Evolutionary conservation across 2,113 vertebrate genomes (phyloP), one percentile per base, ranked within the genome.

Genomic region (Eulacestoma nigropectus): DNA sequence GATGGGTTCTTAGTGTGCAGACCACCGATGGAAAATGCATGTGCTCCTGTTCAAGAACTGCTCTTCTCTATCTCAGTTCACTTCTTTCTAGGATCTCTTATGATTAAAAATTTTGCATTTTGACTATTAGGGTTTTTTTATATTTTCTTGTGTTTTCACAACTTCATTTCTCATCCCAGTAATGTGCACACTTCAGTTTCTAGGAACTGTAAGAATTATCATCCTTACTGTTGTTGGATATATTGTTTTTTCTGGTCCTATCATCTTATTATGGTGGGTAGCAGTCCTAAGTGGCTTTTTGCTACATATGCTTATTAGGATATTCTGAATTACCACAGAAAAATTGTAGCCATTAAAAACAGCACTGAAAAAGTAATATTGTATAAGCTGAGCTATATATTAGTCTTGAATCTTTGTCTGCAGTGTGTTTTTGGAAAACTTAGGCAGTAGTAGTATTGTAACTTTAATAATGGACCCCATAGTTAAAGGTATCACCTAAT

Each of bases 391-490:
- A 75, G 33, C 33, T 53, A 1, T 27, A 4, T 3, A 1, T n/a
- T 6, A 39, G 37, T 27, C 29, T 67, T 27, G 19, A 41, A 7
- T 73, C 62, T 44, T 72, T 2, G 1, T 21, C 70, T 64, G 33
- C 5, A 5, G 22, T 37, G 9, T 65, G 3, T 20, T 84, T 83
- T 80, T 79, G 30, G 49, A 55, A 59, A 9, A 26, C 4, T 4
- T 60, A 4, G 8, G 8, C 1, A 0, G 5, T 35, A 13, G 8
- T 1, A 1, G 11, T 52, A 9, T 92, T 89, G 20, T 72, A 47
- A 35, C 30, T 88, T 55, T 4, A n/a, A 5, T 59, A 5, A 13
- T 9, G 27, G 35, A 72, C 49, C 6, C 5, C 9, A 3, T 4
- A 68, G 30, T 52, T 60, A 37, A 59, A 60, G 44, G 19, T 22